Evolutionary conservation across 1,140 invertebrate genomes (phyloP), one percentile per base, ranked within the genome.

Genomic region (Argopecten irradians): DNA sequence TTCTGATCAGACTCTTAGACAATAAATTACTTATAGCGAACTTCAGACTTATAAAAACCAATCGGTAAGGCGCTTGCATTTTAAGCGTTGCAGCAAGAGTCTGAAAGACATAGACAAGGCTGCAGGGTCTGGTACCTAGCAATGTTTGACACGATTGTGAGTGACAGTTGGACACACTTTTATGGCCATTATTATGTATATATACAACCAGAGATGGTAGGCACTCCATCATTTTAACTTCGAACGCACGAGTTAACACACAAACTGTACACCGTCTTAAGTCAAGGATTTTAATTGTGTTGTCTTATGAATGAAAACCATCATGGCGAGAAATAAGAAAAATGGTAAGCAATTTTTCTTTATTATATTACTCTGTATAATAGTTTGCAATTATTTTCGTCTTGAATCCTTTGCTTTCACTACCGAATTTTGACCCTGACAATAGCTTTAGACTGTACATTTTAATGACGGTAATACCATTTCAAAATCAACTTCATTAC

Each of bases 41-140:
- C 55, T 71, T n/a, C 55, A 71, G 55, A 71, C 55, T 71, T 71
- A 71, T n/a, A 71, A 71, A 71, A 71, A 22, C 55, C n/a, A 71
- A 71, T 71, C 55, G 22, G n/a, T n/a, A 71, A 71, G 55, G 55
- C 55, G 55, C 55, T 71, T 71, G 55, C 11, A 3, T 71, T 16
- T 8, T 71, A 16, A 28, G 8, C 28, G 55, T 71, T 28, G 22
- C 55, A 71, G 22, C 16, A 71, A 71, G 55, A 71, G 55, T 71
- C 55, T 71, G 55, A 71, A n/a, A 71, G 55, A 71, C 55, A 71
- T 28, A 71, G 55, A 71, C 55, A 71, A 71, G 22, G 55, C 55
- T 71, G n/a, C 55, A 28, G 55, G 55, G 55, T 71, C 55, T 71
- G 55, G n/a, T 71, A 71, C 55, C n/a, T 28, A 28, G 28, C 22